These are phyloP conservation scores for Marmota flaviventris DNA, from an alignment of 2,113 vertebrate species.

Conservation along the genomic window DNA sequence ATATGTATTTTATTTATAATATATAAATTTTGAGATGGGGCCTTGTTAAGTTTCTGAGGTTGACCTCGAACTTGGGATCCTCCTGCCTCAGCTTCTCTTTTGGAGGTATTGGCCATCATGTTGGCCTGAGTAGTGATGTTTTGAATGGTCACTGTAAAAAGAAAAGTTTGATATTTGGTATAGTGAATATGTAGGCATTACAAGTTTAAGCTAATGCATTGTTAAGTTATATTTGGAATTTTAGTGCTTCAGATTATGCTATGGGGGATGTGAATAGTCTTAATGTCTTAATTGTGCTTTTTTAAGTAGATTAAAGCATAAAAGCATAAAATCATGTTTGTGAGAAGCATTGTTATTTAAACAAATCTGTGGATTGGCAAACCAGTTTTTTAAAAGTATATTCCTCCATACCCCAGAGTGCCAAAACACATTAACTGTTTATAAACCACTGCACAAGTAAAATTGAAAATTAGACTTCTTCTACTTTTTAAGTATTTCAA, in stretches of 20 bases:
- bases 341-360: conserved; percentile 11
- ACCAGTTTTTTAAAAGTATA: conserved; percentile 8
- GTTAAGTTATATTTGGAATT: conserved; percentile 35
- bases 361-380: background rate
- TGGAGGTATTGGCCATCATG: too few species aligned
- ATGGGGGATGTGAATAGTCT: conserved; percentile 6
- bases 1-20: too few species aligned
- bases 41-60: too few species aligned
- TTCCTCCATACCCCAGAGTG: background rate
- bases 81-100: too few species aligned
- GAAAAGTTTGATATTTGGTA: conserved; percentile 27
- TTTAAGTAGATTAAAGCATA: conserved; percentile 45
- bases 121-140: background rate
- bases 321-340: conserved; percentile 20
- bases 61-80: too few species aligned
- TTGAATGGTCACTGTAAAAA: background rate
- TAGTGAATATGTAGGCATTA: conserved; percentile 32
- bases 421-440: conserved; percentile 8
- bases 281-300: conserved; percentile 47
- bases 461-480: conserved; percentile 60
- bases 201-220: conserved; percentile 33
- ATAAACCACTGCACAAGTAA: conserved; percentile 40
- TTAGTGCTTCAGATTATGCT: conserved; percentile 14
- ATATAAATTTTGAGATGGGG: too few species aligned
- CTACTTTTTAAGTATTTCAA: conserved; percentile 21